A percentile compares a stretch with the other conserved stretches of the same genome.
Conservation (phyloP, 2,113 vertebrate genomes). For the Mustela nigripes region DNA sequence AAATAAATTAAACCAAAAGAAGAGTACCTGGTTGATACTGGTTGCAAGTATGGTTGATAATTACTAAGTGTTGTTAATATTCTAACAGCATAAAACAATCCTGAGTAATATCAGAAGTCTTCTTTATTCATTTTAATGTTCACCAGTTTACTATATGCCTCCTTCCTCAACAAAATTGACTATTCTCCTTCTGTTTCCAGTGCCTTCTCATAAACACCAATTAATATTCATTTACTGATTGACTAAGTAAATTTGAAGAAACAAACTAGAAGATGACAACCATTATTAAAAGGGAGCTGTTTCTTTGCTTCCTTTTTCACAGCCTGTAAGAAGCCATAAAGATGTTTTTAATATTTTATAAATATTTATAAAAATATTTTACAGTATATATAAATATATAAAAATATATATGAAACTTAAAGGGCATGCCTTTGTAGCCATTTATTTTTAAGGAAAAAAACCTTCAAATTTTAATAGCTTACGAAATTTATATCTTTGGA, state of each 20-base stretch:
- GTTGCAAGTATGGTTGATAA: background rate
- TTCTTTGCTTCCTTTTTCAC: background rate
- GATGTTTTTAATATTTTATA: background rate
- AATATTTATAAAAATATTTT: background rate
- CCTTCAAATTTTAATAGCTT: background rate
- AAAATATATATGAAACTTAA: background rate
- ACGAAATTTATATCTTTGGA: background rate
- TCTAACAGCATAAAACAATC: background rate
- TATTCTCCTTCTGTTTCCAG: background rate
- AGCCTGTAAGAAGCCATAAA: background rate
- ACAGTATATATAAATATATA: background rate
- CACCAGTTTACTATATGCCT: background rate
- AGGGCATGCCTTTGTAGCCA: background rate
- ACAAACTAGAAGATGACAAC: background rate
- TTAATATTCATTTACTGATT: background rate
- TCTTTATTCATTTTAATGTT: background rate
- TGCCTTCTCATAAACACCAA: background rate
- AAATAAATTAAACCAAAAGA: slow-evolving; percentile 8
- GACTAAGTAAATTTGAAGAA: background rate
- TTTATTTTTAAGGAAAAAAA: background rate
- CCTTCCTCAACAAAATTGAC: background rate
- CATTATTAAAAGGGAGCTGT: background rate
- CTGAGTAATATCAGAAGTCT: background rate
- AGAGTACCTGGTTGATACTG: background rate
- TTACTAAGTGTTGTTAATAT: background rate